phyloP scores from a whole-genome alignment of 2,888 invertebrate genomes.

The Cryptocephalus primarius region DNA sequence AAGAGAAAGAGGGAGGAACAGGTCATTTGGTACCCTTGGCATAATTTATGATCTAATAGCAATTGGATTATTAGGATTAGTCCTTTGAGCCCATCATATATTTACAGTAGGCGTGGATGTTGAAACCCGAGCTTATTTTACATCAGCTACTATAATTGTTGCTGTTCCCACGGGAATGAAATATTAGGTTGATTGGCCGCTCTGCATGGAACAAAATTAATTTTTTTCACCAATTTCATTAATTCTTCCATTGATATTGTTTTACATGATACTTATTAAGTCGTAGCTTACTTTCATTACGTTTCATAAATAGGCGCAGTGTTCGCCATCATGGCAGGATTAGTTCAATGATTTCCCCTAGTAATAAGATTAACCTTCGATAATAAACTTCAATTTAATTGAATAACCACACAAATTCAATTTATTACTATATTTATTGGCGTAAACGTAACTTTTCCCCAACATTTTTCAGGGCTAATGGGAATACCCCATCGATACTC shows the following conservation, averaged over 20 bases:
- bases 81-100: no score
- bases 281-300: slow-evolving; percentile 75
- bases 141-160: slow-evolving; percentile 55
- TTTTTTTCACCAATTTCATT: no score
- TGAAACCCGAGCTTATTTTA: no score
- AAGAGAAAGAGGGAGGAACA: no score
- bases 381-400: slow-evolving; percentile 48
- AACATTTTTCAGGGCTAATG: slow-evolving; percentile 60
- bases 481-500: slow-evolving; percentile 69
- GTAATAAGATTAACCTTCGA: slow-evolving; percentile 59
- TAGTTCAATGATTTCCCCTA: slow-evolving; percentile 61
- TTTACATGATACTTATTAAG: slow-evolving; percentile 78
- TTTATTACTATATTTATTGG: no score
- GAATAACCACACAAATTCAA: no score
- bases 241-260: slow-evolving; percentile 37
- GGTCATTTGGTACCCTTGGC: no score
- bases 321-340: slow-evolving; percentile 68
- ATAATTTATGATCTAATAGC: no score
- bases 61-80: no score
- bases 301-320: slow-evolving; percentile 70
- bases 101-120: no score
- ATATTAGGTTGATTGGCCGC: no score
- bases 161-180: slow-evolving; percentile 44
- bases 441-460: slow-evolving; percentile 44
- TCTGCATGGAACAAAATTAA: no score